Evolutionary conservation across 2,888 invertebrate genomes (phyloP), one percentile per base, ranked within the genome.

Genomic region (Lamproptera curius): DNA sequence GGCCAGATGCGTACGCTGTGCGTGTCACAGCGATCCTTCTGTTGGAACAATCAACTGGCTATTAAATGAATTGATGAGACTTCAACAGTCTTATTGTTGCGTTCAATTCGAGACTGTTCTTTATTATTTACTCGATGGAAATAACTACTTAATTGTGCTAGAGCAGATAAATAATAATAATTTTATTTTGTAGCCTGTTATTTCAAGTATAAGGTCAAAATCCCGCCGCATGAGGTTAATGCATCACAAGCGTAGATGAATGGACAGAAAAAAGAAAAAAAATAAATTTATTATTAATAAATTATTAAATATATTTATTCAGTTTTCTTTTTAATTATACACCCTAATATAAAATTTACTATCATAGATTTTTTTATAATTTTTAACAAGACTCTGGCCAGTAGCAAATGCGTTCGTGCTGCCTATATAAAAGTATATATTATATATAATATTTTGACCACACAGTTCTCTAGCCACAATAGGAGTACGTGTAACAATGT

Each of bases 391-490:
- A 16, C 36, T 38, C 13, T 16, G 26, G 28, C 46, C 45, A 43
- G 42, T 23, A 48, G 46, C 39, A 17, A 15, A 9, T n/a, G 39
- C 41, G 41, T 39, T 33, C 45, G n/a, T n/a, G n/a, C n/a, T 36
- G 40, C 45, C 39, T 42, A 31, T 31, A 31, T 31, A 31, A 31
- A 42, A 47, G 45, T n/a, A n/a, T n/a, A n/a, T n/a, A n/a, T n/a
- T n/a, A n/a, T n/a, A n/a, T n/a, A 14, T 39, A 46, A 45, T 51
- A 48, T 46, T 51, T 35, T 49, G 43, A 38, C 46, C 42, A 42
- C 44, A 51, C 51, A 51, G 51, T 53, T 53, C 51, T 49, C 46
- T 49, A 53, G 51, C 28, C 40, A 45, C 48, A 51, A 53, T 51
- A 49, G 43, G 36, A 34, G 49, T 49, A 49, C 49, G 43, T 50